Conservation (phyloP, 2,888 invertebrate genomes). For the Microplitis deprimator region DNA sequence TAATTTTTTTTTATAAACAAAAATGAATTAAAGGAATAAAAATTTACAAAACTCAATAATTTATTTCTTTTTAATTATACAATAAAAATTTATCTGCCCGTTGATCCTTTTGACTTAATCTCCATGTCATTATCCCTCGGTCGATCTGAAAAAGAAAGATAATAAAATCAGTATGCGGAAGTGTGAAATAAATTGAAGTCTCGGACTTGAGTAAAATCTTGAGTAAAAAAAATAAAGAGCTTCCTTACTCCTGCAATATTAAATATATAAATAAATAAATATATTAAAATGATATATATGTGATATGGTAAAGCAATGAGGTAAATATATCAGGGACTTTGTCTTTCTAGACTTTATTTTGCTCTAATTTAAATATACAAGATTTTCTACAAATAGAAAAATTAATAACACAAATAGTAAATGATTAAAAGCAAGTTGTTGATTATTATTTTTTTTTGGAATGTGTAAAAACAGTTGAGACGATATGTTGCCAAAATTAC, state of each 20-base stretch:
- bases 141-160: slow-evolving; percentile 37
- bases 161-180: slow-evolving; percentile 41
- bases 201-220: background rate
- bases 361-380: slow-evolving; percentile 69
- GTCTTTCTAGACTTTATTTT: slow-evolving; percentile 72
- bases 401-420: slow-evolving; percentile 53
- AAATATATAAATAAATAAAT: slow-evolving; percentile 3
- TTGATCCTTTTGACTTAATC: no score
- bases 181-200: background rate
- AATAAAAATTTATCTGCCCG: no score
- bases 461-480: slow-evolving; percentile 64
- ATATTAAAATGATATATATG: no score
- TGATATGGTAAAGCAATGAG: slow-evolving; percentile 12
- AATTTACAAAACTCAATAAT: no score
- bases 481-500: slow-evolving; percentile 56
- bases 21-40: no score
- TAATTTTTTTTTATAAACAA: no score
- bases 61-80: no score
- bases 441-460: slow-evolving; percentile 59
- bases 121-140: background rate
- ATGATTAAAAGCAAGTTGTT: slow-evolving; percentile 51
- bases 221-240: background rate
- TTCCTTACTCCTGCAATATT: no score
- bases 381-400: slow-evolving; percentile 68
- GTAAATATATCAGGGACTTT: slow-evolving; percentile 48